Evolutionary conservation across 2,888 invertebrate genomes (phyloP), one percentile per base, ranked within the genome.

Genomic region (Pristionchus arcanus): DNA sequence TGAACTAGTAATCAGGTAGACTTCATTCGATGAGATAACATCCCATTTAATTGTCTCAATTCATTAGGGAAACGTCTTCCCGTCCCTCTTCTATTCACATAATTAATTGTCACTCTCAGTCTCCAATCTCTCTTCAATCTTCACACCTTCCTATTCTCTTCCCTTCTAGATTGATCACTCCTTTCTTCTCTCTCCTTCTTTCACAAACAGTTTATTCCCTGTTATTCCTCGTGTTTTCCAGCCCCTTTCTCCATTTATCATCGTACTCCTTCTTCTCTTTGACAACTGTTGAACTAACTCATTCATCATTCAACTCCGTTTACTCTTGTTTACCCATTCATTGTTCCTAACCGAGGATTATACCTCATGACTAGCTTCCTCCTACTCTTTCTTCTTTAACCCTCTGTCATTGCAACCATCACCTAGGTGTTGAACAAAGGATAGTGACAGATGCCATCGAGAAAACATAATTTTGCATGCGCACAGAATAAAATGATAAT

Each of bases 141-240:
- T n/a, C 42, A n/a, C 71, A 71, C 63, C 63, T n/a, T 34, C 74
- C 21, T 74, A 37, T 34, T 37, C 37, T 74, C 31, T 37, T 37
- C 37, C 74, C 19, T 19, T 34, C 37, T 7, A 37, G 42, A 74
- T 74, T 74, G 34, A 74, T 74, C 74, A 21, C 37, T 37, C 37
- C 19, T 74, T 19, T 37, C 5, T 42, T 42, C 42, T 42, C 13
- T 49, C 37, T 71, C 34, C 34, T 31, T 71, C 74, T 11, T 21
- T n/a, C 74, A 74, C 74, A 74, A 71, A 74, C 74, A 74, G 74
- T 42, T 74, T 74, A 74, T 37, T 37, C 19, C 71, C 49, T 71
- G 28, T 49, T 5, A 49, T 28, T 49, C 49, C 81, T 49, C n/a
- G 5, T 53, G 28, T 81, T 53, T 53, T 81, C 81, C 42, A 28